phyloP scores from a whole-genome alignment of 2,113 vertebrate genomes.

The Echinops telfairi region DNA sequence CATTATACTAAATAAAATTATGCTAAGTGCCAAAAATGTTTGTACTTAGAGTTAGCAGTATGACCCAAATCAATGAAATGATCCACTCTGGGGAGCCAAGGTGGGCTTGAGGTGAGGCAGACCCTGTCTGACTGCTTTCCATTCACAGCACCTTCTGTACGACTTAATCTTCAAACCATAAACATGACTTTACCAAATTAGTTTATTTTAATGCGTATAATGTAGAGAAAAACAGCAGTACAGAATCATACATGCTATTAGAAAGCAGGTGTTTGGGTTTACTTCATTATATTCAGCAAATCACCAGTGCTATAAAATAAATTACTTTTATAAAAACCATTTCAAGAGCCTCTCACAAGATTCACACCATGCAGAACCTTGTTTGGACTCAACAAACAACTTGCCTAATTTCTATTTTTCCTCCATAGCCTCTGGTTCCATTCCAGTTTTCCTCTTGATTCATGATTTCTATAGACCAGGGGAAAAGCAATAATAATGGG shows the following conservation, averaged over 20 bases:
- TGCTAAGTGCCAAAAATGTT: not conserved
- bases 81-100: not conserved
- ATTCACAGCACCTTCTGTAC: not conserved
- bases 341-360: not conserved
- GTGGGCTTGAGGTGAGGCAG: not conserved
- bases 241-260: not conserved
- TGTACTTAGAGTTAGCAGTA: not conserved
- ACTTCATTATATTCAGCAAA: not conserved
- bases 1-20: not conserved
- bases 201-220: not conserved
- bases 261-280: not conserved
- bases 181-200: not conserved
- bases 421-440: not conserved
- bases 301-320: not conserved
- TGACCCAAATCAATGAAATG: not conserved
- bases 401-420: not conserved
- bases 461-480: not conserved
- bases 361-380: not conserved
- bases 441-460: not conserved
- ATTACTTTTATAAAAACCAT: not conserved
- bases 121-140: not conserved
- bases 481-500: not conserved
- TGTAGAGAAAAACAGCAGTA: not conserved
- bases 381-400: not conserved
- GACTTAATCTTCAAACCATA: conserved; percentile 6